Evolutionary conservation across 1,140 invertebrate genomes (phyloP), one percentile per base, ranked within the genome.

Genomic region (Schlechtendalia chinensis): DNA sequence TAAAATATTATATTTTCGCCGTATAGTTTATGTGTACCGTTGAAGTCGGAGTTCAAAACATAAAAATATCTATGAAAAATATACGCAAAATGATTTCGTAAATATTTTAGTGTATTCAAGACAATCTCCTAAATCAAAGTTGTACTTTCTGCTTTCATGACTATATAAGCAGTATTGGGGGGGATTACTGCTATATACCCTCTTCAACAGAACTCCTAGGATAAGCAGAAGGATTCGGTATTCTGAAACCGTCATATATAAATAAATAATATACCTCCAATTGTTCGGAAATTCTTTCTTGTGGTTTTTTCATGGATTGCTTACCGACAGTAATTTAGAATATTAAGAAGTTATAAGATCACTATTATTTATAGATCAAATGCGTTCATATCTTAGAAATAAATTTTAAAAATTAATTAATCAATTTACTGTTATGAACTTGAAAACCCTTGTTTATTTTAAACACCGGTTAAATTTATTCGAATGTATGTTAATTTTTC

Each of bases 81-180:
- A 72, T 29, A 54, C 24, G 3, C 69, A 14, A 53, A 72, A 72
- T 54, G 14, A 72, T 54, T 72, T 19, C 53, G 27, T 72, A 54
- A 72, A 72, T 72, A 72, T 72, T 72, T 72, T 54, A 72, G 24
- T 29, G 27, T 54, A 29, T 29, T n/a, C 27, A 29, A 72, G 69
- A 54, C 69, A 72, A 32, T 72, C 24, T 19, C 10, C 47, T 72
- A 72, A 72, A 72, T 72, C 69, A 72, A 72, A 72, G 69, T 72
- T 29, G 17, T 17, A 72, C 16, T 72, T 19, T 24, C 27, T 54
- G 47, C 69, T 72, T 72, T 72, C 69, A 72, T 72, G 69, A 72
- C 69, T 72, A 72, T 19, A 29, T 53, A 72, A 72, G 69, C 17
- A 72, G 47, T 54, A 8, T 29, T 53, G 69, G 24, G 47, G 50